Percentiles rank a stretch among this genome's conserved stretches.
These are phyloP conservation scores for Oophaga sylvatica DNA, from an alignment of 2,797 vertebrate genomes.

Conservation along the genomic window DNA sequence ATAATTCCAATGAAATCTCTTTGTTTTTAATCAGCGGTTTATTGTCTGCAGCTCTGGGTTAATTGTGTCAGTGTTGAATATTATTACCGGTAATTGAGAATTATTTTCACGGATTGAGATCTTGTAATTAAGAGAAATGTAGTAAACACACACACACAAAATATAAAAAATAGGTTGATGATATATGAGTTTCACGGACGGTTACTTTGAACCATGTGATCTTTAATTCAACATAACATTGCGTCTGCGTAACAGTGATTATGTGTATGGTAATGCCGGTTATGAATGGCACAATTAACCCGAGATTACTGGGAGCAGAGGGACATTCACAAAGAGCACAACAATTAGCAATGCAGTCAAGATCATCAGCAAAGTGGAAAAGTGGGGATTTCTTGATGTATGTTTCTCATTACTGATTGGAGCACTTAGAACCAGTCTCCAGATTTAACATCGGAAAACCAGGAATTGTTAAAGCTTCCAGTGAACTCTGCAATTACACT, in stretches of 20 bases:
- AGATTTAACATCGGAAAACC: background rate
- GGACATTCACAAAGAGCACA: background rate
- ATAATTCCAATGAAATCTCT: too few relatives aligned
- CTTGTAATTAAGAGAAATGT: background rate
- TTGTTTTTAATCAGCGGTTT: too few relatives aligned
- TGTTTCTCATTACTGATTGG: conserved; percentile 18
- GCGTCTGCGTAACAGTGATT: background rate
- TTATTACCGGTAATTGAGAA: background rate
- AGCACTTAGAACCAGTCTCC: background rate
- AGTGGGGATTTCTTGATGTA: conserved; percentile 20
- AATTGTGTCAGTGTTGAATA: conserved; percentile 20
- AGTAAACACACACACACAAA: background rate
- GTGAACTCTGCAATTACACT: background rate
- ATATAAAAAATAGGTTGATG: background rate
- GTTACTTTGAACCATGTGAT: conserved; percentile 30
- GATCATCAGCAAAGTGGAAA: background rate
- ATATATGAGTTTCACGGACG: background rate
- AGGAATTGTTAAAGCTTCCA: background rate
- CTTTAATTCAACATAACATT: conserved; percentile 30
- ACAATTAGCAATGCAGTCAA: conserved; percentile 10
- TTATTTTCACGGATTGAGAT: background rate
- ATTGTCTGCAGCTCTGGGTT: background rate
- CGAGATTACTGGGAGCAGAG: conserved; percentile 8
- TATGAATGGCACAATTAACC: too few relatives aligned
- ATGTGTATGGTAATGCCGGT: background rate